These are phyloP conservation scores for Anneissia japonica DNA, from an alignment of 35 echinoderm and acorn worm species.

Conservation along the genomic window DNA sequence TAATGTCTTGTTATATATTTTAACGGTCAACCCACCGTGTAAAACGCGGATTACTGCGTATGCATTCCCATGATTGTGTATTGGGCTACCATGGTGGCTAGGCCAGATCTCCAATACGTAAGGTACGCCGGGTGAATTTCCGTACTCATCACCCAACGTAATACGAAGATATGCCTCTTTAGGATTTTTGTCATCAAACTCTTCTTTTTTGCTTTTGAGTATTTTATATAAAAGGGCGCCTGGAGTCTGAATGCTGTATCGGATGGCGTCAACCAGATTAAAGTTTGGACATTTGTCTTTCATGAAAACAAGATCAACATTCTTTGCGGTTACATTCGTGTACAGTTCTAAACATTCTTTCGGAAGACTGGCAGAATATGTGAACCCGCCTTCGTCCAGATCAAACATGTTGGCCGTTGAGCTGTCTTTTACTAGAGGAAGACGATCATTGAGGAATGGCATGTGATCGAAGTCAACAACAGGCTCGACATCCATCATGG, in stretches of 20 bases:
- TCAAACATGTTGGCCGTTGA: constrained; percentile 24
- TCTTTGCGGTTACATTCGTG: neutral
- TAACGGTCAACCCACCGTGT: constrained; percentile 7
- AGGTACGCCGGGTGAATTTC: constrained; percentile 40
- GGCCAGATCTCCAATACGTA: constrained; percentile 53
- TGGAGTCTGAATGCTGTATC: constrained; percentile 18
- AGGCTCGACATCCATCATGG: neutral
- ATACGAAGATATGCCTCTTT: constrained; percentile 21
- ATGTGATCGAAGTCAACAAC: constrained; percentile 11
- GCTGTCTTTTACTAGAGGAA: constrained; percentile 32
- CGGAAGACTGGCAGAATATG: constrained; percentile 24
- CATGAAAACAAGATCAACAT: neutral
- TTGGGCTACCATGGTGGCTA: constrained; percentile 27
- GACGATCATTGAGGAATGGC: constrained; percentile 8
- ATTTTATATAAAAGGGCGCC: neutral
- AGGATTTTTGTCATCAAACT: neutral
- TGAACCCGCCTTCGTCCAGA: constrained; percentile 18
- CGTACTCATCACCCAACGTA: constrained; percentile 15
- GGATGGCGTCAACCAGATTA: constrained; percentile 22
- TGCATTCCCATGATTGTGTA: constrained; percentile 47
- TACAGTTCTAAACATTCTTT: constrained; percentile 17
- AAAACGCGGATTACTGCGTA: constrained; percentile 40
- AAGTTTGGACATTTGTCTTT: neutral
- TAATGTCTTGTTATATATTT: constrained; percentile 39
- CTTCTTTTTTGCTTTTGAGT: constrained; percentile 7